Evolutionary conservation across 2,797 vertebrate genomes (phyloP).

Genomic region (Carapus acus): DNA sequence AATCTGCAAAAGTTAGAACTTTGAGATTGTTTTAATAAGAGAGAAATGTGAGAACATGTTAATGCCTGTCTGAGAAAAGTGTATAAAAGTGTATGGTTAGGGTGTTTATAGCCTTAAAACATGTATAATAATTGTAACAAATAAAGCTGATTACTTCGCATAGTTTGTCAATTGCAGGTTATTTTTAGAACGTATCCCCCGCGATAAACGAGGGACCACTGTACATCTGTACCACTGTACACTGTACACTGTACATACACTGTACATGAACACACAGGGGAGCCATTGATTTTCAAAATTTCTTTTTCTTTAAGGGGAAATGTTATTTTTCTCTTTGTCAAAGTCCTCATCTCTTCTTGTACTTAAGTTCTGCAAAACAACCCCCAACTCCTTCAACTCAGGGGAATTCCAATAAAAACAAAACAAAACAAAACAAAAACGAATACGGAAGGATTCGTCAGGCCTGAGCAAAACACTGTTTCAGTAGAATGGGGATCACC

Average conservation of each 20-base stretch:
- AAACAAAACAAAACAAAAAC: conserved; percentile 65
- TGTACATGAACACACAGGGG: conserved; percentile 17
- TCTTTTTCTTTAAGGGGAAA: conserved; percentile 71
- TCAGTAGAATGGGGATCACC: conserved; percentile 65
- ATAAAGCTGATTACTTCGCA: no score
- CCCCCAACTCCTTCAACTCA: conserved; percentile 63
- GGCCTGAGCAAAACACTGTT: conserved; percentile 74
- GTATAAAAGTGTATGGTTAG: no score
- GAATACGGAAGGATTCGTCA: conserved; percentile 64
- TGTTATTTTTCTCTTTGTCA: conserved; percentile 73
- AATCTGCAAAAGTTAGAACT: no score
- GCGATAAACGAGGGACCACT: no score
- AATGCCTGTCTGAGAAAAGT: no score
- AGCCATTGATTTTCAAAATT: conserved; percentile 56
- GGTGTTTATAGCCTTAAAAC: no score
- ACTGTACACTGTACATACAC: not conserved
- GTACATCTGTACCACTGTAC: no score
- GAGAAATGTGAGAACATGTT: no score
- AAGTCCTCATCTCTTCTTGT: conserved; percentile 67
- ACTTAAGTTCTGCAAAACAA: conserved; percentile 53
- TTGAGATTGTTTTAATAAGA: no score
- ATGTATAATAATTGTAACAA: no score
- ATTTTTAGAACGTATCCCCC: no score
- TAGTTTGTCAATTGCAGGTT: no score
- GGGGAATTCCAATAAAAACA: conserved; percentile 68